Conservation (phyloP, 2,888 invertebrate genomes). For the Pachymerium ferrugineum region DNA sequence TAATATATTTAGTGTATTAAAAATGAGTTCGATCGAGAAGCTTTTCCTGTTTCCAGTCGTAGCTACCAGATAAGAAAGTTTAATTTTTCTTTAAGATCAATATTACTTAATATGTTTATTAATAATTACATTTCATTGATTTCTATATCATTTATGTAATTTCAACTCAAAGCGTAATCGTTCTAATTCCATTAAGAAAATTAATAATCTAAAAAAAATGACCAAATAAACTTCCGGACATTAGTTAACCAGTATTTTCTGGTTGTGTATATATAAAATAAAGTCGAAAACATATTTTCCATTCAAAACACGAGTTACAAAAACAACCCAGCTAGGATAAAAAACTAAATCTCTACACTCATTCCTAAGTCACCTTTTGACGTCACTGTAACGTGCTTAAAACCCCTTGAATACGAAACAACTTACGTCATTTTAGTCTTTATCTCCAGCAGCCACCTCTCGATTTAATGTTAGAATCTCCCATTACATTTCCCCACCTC, state of each 20-base stretch:
- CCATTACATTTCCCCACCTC: no score
- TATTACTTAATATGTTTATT: background rate
- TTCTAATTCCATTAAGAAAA: no score
- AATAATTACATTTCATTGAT: background rate
- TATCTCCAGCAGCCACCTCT: background rate
- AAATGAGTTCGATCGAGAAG: background rate
- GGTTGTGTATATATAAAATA: no score
- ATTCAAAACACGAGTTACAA: no score
- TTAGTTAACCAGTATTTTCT: no score
- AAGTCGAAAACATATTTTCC: no score
- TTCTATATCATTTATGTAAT: background rate
- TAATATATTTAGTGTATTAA: background rate
- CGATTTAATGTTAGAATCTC: background rate
- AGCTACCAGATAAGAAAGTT: background rate
- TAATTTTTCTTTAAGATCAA: slow-evolving; percentile 16
- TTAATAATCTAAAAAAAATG: no score
- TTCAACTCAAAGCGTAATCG: no score
- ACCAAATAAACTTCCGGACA: no score
- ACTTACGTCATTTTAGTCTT: no score
- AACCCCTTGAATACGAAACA: background rate
- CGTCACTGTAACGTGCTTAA: background rate
- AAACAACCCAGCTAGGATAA: no score
- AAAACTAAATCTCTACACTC: no score
- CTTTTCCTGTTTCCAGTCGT: background rate
- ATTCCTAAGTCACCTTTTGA: background rate